Conservation (phyloP, 2,888 invertebrate species). For the Melanophora roralis region DNA sequence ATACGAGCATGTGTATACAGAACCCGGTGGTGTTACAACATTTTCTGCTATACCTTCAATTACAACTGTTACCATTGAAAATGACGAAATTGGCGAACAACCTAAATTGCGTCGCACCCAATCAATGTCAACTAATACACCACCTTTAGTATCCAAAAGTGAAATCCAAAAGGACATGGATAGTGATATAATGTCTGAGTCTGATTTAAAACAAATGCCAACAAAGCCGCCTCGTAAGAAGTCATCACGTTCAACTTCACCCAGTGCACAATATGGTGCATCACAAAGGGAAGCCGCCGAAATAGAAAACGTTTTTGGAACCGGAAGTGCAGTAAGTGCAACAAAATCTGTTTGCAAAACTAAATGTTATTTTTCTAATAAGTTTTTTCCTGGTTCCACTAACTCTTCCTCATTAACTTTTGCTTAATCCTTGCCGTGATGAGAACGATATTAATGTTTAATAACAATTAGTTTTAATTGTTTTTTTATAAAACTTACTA, state of each 20-base stretch:
- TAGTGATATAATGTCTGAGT: neutral
- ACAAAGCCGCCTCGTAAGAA: constrained; percentile 75
- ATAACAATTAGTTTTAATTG: constrained; percentile 41
- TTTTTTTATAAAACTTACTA: neutral
- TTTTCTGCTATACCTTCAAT: constrained; percentile 48
- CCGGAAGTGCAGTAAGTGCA: constrained; percentile 61
- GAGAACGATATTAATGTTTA: constrained; percentile 1
- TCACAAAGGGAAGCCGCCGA: constrained; percentile 27
- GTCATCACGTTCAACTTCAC: constrained; percentile 74
- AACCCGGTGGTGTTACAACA: constrained; percentile 64
- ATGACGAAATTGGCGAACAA: constrained; percentile 21
- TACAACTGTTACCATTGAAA: constrained; percentile 57
- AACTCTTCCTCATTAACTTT: neutral
- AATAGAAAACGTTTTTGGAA: constrained; percentile 15
- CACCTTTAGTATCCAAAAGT: constrained; percentile 68
- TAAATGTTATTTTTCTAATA: neutral
- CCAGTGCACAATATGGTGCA: constrained; percentile 61
- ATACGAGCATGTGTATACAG: constrained; percentile 70
- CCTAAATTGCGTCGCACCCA: constrained; percentile 66
- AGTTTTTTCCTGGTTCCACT: neutral
- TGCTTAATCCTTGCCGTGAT: neutral
- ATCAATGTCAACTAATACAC: constrained; percentile 74
- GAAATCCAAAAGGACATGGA: constrained; percentile 10
- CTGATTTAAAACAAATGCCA: constrained; percentile 65
- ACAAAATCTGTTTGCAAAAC: neutral